phyloP scores from a whole-genome alignment of 1,140 invertebrate genomes.

The Prorops nasuta region DNA sequence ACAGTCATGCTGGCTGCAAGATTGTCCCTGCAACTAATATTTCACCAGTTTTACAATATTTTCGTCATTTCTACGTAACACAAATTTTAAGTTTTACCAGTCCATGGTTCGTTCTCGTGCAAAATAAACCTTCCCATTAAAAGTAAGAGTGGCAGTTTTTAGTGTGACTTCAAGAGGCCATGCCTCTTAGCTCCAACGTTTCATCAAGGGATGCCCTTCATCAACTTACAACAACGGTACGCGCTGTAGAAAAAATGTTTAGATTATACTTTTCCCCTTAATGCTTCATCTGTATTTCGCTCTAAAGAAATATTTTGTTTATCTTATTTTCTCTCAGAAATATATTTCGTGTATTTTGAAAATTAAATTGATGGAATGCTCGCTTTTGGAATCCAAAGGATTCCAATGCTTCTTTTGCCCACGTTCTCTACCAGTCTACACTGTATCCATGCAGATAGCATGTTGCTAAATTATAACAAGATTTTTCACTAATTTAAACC shows the following conservation, averaged over 20 bases:
- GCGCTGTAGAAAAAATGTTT: neutral
- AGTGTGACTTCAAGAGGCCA: slow-evolving; percentile 16
- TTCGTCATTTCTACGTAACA: no score
- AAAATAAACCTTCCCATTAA: slow-evolving; percentile 1
- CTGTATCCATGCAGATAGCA: no score
- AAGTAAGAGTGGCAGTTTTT: slow-evolving; percentile 5
- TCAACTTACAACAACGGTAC: slow-evolving; percentile 22
- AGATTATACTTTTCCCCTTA: neutral
- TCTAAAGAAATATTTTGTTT: neutral
- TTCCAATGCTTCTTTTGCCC: neutral
- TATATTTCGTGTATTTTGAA: neutral
- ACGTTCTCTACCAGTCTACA: neutral
- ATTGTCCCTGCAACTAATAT: no score
- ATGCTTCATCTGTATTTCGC: neutral
- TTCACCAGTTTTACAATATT: no score
- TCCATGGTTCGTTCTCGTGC: neutral
- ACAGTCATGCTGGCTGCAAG: no score
- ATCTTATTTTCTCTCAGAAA: neutral
- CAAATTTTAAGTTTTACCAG: no score
- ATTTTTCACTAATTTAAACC: no score
- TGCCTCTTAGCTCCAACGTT: slow-evolving; percentile 23
- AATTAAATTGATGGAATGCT: no score
- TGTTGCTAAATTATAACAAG: no score
- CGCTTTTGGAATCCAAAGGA: no score
- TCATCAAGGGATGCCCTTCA: slow-evolving; percentile 31